Percentiles rank a stretch among this genome's conserved stretches.
Evolutionary conservation across 2,797 vertebrate species (phyloP).

Genomic region (Takifugu rubripes): DNA sequence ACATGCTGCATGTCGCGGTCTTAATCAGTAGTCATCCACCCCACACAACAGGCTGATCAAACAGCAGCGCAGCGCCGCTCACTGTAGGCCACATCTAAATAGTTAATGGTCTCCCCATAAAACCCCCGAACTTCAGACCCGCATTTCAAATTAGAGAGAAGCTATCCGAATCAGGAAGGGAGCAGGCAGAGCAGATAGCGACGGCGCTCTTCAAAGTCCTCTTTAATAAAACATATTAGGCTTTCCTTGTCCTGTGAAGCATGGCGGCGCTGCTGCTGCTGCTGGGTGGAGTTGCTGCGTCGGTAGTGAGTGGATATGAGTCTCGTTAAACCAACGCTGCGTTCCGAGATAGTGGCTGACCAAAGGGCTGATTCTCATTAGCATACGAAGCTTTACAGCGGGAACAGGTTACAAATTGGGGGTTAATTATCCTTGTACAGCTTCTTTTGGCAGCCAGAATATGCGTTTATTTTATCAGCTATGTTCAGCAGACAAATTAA

Average conservation of each 20-base stretch:
- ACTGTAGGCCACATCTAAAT: slow-evolving; percentile 57
- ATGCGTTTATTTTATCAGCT: slow-evolving; percentile 37
- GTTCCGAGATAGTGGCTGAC: slow-evolving; percentile 11
- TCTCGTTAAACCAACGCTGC: neutral
- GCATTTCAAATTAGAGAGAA: slow-evolving; percentile 60
- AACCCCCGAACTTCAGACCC: slow-evolving; percentile 54
- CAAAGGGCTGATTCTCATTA: slow-evolving; percentile 38
- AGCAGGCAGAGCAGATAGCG: slow-evolving; percentile 44
- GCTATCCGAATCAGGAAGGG: slow-evolving; percentile 48
- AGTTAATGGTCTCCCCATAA: slow-evolving; percentile 59
- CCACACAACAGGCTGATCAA: slow-evolving; percentile 59
- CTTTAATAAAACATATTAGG: slow-evolving; percentile 76
- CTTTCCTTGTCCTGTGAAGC: slow-evolving; percentile 41
- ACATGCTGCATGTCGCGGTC: slow-evolving; percentile 14
- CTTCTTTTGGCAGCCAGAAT: slow-evolving; percentile 30
- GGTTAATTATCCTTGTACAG: slow-evolving; percentile 58
- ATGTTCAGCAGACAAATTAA: slow-evolving; percentile 36
- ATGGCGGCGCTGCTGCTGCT: slow-evolving; percentile 1
- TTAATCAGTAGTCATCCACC: slow-evolving; percentile 24
- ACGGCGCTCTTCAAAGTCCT: slow-evolving; percentile 70
- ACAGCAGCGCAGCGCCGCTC: slow-evolving; percentile 31
- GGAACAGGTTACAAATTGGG: slow-evolving; percentile 44
- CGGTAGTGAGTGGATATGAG: slow-evolving; percentile 21
- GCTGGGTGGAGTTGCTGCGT: slow-evolving; percentile 22
- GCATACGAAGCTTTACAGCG: slow-evolving; percentile 24